Evolutionary conservation across 2,797 vertebrate genomes (phyloP), one percentile per base, ranked within the genome.

Genomic region (Crocidura indochinensis): DNA sequence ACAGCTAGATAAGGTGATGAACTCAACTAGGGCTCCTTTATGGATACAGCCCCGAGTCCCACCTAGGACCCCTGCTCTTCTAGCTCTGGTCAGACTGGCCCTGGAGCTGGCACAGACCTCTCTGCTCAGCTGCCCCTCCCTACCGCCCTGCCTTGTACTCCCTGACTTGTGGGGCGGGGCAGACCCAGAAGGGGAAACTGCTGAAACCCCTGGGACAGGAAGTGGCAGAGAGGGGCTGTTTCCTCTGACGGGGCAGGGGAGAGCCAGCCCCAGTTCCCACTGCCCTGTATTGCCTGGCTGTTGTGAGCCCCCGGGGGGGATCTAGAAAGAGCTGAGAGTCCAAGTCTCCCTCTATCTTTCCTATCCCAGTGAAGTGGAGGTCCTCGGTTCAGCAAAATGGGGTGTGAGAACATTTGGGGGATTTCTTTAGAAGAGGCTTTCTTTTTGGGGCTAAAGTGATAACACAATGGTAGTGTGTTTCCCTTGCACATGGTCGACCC

Each of bases 181-280:
- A 91, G 92, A 93, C 92, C 89, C 92, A 49, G 84, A 94, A 96
- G 96, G 96, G 96, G 95, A 96, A 97, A 94, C 95, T 96, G 91
- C 95, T 88, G 95, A 97, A 97, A 97, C 95, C 93, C 95, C 93
- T 94, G 95, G 95, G 94, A 92, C 95, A 97, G 96, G 96, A 97
- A 97, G 95, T 96, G 96, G 96, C 96, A 94, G 92, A 92, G 74
- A 97, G 94, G 94, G 92, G 95, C 94, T 95, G 92, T 94, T 97
- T 97, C 96, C 96, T 94, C 94, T 81, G 89, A 84, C 88, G 94
- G 82, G 94, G 85, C 73, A 92, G 69, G 92, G 94, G 92, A 94
- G 87, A 92, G 92, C 84, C 12, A 78, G 90, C 75, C 78, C 87
- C 79, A 11, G 82, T 92, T 82, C 91, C 87, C 69, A 65, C 62